These are phyloP conservation scores for Hololepta plana DNA, from an alignment of 2,888 invertebrate genomes.

Conservation along the genomic window DNA sequence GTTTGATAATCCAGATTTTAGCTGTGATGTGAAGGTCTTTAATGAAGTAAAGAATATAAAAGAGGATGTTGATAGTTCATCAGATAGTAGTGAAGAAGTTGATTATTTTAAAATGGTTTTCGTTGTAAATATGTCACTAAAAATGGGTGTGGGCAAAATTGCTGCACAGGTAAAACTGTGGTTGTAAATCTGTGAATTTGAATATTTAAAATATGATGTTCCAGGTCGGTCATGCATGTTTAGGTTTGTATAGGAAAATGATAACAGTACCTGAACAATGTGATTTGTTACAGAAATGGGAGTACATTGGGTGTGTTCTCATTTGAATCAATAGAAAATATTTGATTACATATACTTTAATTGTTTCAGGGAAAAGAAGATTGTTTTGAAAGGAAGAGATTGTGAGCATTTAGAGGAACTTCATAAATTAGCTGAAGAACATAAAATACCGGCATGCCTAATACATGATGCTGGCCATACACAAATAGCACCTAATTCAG, in stretches of 20 bases:
- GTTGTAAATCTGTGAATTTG: not conserved
- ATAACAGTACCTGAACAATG: constrained; percentile 20
- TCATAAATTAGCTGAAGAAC: constrained; percentile 19
- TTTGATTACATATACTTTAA: constrained; percentile 3
- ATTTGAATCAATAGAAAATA: constrained; percentile 2
- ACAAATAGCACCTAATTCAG: constrained; percentile 26
- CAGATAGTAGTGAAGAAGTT: constrained; percentile 12
- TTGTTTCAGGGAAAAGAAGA: constrained; percentile 25
- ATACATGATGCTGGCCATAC: constrained; percentile 26
- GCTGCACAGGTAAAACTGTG: constrained; percentile 32
- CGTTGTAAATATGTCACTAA: constrained; percentile 37
- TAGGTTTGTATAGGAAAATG: constrained; percentile 34
- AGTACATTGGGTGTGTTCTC: constrained; percentile 25
- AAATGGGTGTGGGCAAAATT: constrained; percentile 43
- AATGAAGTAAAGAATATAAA: no score
- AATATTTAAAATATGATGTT: constrained; percentile 8
- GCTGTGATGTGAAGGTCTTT: no score
- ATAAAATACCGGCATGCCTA: constrained; percentile 19
- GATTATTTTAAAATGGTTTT: constrained; percentile 42
- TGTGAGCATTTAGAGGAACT: constrained; percentile 24
- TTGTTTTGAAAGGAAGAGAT: constrained; percentile 25
- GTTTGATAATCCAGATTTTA: constrained; percentile 30
- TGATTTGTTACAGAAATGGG: constrained; percentile 32
- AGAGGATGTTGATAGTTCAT: constrained; percentile 7
- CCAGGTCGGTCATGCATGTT: constrained; percentile 37